Percentiles rank a stretch among this genome's conserved stretches.
Evolutionary conservation across 1,140 invertebrate species (phyloP).

Genomic region (Ooceraea biroi): DNA sequence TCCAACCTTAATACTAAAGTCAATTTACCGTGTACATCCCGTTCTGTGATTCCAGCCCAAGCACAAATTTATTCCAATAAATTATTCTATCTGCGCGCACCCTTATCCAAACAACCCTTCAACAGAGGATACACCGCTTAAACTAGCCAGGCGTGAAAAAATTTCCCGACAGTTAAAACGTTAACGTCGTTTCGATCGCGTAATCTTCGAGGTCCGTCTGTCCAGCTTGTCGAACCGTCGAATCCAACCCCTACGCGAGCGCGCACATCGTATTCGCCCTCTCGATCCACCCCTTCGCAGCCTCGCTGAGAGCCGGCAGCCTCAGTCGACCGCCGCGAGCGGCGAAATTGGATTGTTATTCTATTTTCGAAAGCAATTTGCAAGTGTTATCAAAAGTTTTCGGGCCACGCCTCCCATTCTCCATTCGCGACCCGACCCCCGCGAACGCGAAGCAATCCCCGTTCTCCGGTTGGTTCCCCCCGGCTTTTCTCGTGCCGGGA

Average conservation of each 20-base stretch:
- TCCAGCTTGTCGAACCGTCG: not conserved
- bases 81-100: slow-evolving; percentile 24
- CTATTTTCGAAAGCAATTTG: slow-evolving; percentile 86
- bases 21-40: slow-evolving; percentile 5
- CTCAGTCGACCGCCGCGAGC: slow-evolving; percentile 70
- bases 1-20: slow-evolving; percentile 16
- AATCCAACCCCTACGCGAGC: not conserved
- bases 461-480: not conserved
- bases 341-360: slow-evolving; percentile 85
- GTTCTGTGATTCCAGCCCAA: not conserved
- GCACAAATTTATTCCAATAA: slow-evolving; percentile 23
- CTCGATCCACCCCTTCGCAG: slow-evolving; percentile 19
- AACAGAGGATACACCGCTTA: not conserved
- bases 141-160: slow-evolving; percentile 30
- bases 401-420: slow-evolving; percentile 67
- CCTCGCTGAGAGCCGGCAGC: slow-evolving; percentile 53
- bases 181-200: slow-evolving; percentile 54
- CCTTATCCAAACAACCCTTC: slow-evolving; percentile 12
- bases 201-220: slow-evolving; percentile 33
- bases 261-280: not conserved
- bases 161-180: slow-evolving; percentile 22
- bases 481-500: slow-evolving; percentile 28
- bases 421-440: slow-evolving; percentile 19
- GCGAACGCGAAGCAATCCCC: slow-evolving; percentile 7
- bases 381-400: slow-evolving; percentile 85